Evolutionary conservation across 1,140 invertebrate species (phyloP).

Genomic region (Sycophaga agraensis): DNA sequence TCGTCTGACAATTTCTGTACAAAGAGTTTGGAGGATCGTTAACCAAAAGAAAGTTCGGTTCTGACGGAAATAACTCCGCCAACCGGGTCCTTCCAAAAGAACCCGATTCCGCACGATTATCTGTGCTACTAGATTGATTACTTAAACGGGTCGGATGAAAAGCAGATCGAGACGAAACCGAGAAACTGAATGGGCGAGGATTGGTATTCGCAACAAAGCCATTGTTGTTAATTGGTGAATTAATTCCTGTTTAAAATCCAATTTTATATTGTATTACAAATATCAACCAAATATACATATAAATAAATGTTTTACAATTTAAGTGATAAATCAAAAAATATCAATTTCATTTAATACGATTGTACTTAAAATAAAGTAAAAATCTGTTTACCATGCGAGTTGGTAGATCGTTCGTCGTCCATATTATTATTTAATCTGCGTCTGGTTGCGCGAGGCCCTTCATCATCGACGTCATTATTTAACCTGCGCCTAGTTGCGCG

Average conservation of each 20-base stretch:
- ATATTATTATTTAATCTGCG: constrained; percentile 17
- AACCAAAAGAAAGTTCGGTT: too few relatives aligned
- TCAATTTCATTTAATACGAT: not conserved
- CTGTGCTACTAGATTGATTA: not conserved
- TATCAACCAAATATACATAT: too few relatives aligned
- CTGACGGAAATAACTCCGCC: too few relatives aligned
- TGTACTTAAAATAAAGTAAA: not conserved
- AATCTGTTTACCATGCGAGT: not conserved
- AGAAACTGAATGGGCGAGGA: constrained; percentile 44
- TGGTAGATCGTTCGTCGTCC: not conserved
- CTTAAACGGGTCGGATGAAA: constrained; percentile 42
- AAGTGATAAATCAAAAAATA: not conserved
- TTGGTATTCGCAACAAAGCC: too few relatives aligned
- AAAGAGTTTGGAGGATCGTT: too few relatives aligned
- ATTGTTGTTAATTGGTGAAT: too few relatives aligned
- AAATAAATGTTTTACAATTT: not conserved
- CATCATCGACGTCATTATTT: constrained; percentile 1
- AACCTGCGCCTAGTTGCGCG: too few relatives aligned
- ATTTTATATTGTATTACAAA: too few relatives aligned
- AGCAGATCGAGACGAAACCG: constrained; percentile 48
- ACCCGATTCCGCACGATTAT: constrained; percentile 25
- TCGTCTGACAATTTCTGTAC: too few relatives aligned
- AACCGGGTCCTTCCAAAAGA: too few relatives aligned
- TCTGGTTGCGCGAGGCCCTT: not conserved
- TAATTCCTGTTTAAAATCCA: too few relatives aligned